Evolutionary conservation across 2,888 invertebrate species (phyloP).

Genomic region (Gisinianus flammeolus): DNA sequence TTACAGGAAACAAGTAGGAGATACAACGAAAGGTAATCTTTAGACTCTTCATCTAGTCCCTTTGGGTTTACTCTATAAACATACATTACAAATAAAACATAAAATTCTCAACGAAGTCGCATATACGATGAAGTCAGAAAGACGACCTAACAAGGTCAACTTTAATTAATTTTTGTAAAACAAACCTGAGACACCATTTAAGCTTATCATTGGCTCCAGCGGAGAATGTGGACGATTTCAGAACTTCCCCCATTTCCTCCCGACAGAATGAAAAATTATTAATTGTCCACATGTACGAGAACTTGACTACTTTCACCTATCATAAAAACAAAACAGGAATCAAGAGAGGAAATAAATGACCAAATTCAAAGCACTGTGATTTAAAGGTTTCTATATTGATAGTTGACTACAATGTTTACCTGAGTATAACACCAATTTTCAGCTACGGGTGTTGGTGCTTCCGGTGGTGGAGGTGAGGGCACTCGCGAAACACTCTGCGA

Average conservation of each 20-base stretch:
- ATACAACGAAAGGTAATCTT: constrained; percentile 99
- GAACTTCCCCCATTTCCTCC: constrained; percentile 99
- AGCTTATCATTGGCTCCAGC: constrained; percentile 99
- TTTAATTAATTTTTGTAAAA: too few species aligned
- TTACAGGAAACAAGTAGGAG: constrained; percentile 98
- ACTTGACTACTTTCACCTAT: constrained; percentile 99
- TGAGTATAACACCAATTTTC: constrained; percentile 99
- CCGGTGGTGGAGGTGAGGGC: constrained; percentile 85
- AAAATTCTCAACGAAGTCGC: background rate
- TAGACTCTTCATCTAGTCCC: constrained; percentile 99
- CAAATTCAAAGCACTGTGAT: background rate
- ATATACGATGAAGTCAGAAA: background rate
- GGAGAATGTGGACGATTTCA: constrained; percentile 99
- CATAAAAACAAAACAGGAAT: constrained; percentile 32
- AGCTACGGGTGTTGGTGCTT: constrained; percentile 96
- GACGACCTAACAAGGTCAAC: background rate
- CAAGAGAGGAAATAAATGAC: background rate
- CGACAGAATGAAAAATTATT: constrained; percentile 99
- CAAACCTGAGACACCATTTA: constrained; percentile 75
- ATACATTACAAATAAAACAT: constrained; percentile 60
- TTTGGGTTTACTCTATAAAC: constrained; percentile 99
- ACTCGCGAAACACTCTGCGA: constrained; percentile 38
- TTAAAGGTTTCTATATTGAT: background rate
- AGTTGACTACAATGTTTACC: constrained; percentile 66
- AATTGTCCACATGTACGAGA: constrained; percentile 99